These are phyloP conservation scores for Thamnophis elegans DNA, from an alignment of 2,797 vertebrate species.

Conservation along the genomic window DNA sequence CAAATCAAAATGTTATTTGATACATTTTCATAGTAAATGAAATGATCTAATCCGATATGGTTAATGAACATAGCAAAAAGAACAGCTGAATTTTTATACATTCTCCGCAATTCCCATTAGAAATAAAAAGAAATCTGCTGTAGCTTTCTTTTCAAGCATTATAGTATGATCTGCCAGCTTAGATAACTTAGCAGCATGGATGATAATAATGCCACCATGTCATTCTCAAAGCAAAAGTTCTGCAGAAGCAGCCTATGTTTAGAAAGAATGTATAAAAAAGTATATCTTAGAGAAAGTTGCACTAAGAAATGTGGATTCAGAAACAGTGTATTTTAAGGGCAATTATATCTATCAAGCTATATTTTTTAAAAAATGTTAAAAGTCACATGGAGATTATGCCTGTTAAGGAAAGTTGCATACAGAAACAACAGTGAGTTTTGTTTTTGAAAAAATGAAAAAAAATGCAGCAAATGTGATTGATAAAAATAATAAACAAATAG, in stretches of 20 bases:
- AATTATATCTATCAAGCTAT: not conserved
- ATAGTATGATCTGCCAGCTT: not conserved
- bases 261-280: not conserved
- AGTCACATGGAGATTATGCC: not conserved
- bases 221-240: not conserved
- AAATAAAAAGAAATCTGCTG: not conserved
- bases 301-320: not conserved
- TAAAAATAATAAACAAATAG: not conserved
- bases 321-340: not conserved
- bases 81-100: not conserved
- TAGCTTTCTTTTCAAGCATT: not conserved
- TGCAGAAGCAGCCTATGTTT: not conserved
- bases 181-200: not conserved
- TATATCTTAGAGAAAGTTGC: not conserved
- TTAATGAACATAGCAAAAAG: not conserved
- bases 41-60: not conserved
- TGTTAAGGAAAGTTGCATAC: not conserved
- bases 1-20: not conserved
- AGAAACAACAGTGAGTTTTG: not conserved
- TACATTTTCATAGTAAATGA: not conserved
- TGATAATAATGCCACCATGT: not conserved
- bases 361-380: not conserved
- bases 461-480: not conserved
- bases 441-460: not conserved
- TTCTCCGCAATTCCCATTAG: not conserved